Base-by-base conservation (phyloP, 2,888 invertebrate genomes). In the Herminia tarsipennalis region DNA sequence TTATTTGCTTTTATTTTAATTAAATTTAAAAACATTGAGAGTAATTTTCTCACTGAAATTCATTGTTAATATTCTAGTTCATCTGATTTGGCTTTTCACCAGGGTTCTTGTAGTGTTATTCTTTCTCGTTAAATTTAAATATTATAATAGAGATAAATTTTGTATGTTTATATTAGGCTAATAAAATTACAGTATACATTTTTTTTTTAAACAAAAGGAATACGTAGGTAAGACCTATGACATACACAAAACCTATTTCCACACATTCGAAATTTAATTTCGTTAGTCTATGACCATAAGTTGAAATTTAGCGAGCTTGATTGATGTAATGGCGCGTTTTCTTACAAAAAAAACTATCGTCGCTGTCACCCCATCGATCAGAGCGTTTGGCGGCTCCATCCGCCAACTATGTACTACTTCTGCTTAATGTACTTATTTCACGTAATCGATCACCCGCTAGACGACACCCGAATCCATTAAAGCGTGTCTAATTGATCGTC, bases 401-500 rank as follows among this genome's bases (percentile, higher is more conserved):
- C 62, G 74, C 73, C 78, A 81, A 84, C 81, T 78, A 76, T n/a
- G n/a, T n/a, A n/a, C n/a, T n/a, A n/a, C n/a, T n/a, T n/a, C 76
- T 80, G 75, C 81, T 83, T 85, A 87, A 88, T 85, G 83, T 86
- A 81, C 85, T 85, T 80, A 83, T 77, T 81, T 76, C 77, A 63
- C 60, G 77, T 84, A 81, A 90, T 90, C 81, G 83, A 88, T 89
- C 88, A 81, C 86, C 66, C 57, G 9, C 66, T 66, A 69, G 74
- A 70, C 76, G 83, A 83, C 86, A 86, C 82, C 73, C 74, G 78
- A 83, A 86, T 86, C 88, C 88, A 88, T 87, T 87, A 86, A 86
- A 85, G 78, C 85, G 76, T 82, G 76, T 84, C 82, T 88, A 90
- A 89, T 88, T 89, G 88, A 89, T 89, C 82, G 83, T 72, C 66